phyloP scores from a whole-genome alignment of 2,888 invertebrate species.

The Masnerella sp. region DNA sequence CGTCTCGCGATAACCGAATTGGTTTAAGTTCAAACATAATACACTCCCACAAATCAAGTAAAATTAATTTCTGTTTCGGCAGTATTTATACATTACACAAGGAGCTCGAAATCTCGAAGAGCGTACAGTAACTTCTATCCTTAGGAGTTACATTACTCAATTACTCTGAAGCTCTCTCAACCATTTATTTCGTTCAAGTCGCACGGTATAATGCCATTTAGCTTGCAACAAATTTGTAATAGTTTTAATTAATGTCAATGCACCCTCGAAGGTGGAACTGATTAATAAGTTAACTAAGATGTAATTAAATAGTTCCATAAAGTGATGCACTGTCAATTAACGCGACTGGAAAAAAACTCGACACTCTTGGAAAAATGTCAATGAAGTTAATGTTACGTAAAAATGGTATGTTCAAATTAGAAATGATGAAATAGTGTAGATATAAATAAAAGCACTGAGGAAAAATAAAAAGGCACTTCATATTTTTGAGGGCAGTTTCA shows the following conservation, averaged over 20 bases:
- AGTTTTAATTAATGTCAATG: constrained; percentile 30
- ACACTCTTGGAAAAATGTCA: no score
- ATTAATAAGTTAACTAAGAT: constrained; percentile 24
- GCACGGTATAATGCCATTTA: constrained; percentile 25
- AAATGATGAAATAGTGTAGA: no score
- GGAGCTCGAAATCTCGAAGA: constrained; percentile 14
- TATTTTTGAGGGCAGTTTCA: no score
- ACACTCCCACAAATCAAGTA: constrained; percentile 8
- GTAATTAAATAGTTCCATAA: constrained; percentile 7
- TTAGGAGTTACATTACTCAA: constrained; percentile 28
- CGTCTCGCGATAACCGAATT: neutral
- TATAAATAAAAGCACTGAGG: no score
- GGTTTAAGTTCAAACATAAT: constrained; percentile 5
- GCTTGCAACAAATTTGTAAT: constrained; percentile 25
- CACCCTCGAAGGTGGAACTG: constrained; percentile 8
- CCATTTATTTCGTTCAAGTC: constrained; percentile 28
- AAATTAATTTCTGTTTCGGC: constrained; percentile 9
- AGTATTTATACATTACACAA: constrained; percentile 12
- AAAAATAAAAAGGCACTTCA: no score
- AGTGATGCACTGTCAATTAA: constrained; percentile 4
- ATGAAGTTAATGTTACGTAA: no score
- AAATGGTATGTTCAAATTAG: no score
- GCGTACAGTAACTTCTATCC: constrained; percentile 20
- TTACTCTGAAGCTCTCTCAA: constrained; percentile 20
- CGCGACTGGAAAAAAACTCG: no score